Conservation (phyloP, 2,888 invertebrate genomes). For the Tetragonisca angustula region DNA sequence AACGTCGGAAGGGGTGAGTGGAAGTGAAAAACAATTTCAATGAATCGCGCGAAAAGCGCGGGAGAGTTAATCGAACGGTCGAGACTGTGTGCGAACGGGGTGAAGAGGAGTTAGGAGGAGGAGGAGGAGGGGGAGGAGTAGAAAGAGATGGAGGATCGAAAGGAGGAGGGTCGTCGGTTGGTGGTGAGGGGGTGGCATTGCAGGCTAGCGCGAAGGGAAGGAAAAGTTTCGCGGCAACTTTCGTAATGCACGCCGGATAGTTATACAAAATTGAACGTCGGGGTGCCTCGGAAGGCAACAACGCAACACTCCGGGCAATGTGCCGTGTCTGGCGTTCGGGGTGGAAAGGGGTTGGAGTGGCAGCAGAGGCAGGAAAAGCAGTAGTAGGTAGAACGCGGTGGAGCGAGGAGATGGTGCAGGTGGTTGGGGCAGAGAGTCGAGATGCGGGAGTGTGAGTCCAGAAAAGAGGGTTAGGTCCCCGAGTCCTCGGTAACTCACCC, state of each 20-base stretch:
- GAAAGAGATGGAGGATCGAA: slow-evolving; percentile 3
- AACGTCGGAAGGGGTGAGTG: slow-evolving; percentile 10
- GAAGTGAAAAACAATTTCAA: slow-evolving; percentile 66
- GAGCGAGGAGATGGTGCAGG: slow-evolving; percentile 62
- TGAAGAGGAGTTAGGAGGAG: slow-evolving; percentile 11
- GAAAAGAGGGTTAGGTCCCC: slow-evolving; percentile 82
- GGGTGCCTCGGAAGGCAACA: slow-evolving; percentile 72
- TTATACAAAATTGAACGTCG: slow-evolving; percentile 80
- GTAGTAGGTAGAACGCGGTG: slow-evolving; percentile 61
- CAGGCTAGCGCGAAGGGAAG: slow-evolving; percentile 55
- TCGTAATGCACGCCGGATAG: slow-evolving; percentile 72
- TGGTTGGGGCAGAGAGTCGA: slow-evolving; percentile 67
- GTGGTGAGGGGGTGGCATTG: slow-evolving; percentile 39
- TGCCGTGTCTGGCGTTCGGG: slow-evolving; percentile 71
- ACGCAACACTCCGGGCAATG: slow-evolving; percentile 75
- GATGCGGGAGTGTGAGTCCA: slow-evolving; percentile 81
- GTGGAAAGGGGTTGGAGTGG: slow-evolving; percentile 53
- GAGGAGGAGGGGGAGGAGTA: slow-evolving; percentile 6
- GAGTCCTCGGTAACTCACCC: slow-evolving; percentile 81
- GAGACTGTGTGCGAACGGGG: slow-evolving; percentile 35
- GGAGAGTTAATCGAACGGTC: slow-evolving; percentile 69
- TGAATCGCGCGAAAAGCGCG: slow-evolving; percentile 67
- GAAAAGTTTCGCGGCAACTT: slow-evolving; percentile 74
- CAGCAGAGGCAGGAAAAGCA: slow-evolving; percentile 38
- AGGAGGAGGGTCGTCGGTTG: neutral